A percentile compares a stretch with the other conserved stretches of the same genome.
These are phyloP conservation scores for Manis javanica DNA, from an alignment of 2,797 vertebrate species.

Conservation along the genomic window DNA sequence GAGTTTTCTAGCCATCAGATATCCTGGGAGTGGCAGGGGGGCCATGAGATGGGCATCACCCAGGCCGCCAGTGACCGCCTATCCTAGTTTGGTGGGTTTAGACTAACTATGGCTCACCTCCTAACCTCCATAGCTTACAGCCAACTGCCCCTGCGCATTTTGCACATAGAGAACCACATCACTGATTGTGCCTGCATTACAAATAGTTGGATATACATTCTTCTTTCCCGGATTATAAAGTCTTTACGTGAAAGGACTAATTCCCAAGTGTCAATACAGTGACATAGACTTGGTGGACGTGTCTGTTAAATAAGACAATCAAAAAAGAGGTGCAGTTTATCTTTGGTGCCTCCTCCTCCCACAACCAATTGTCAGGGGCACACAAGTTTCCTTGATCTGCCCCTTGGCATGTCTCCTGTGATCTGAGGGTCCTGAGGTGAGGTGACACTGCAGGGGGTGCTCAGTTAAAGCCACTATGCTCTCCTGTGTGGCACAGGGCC, in stretches of 20 bases:
- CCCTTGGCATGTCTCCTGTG: neutral
- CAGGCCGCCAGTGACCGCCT: neutral
- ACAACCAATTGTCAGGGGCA: neutral
- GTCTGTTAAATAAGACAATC: neutral
- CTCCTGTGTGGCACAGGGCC: too few species aligned
- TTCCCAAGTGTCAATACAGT: neutral
- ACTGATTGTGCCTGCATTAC: neutral
- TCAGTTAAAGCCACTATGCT: neutral
- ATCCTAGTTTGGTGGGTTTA: neutral
- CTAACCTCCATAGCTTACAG: neutral
- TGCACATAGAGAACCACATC: neutral
- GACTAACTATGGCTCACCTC: neutral
- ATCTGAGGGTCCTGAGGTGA: neutral
- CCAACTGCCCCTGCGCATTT: neutral
- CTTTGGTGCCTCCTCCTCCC: neutral
- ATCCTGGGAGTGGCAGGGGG: neutral
- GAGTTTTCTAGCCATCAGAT: neutral
- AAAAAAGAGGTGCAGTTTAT: neutral
- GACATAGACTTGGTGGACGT: neutral
- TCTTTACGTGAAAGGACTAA: neutral
- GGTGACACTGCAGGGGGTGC: neutral
- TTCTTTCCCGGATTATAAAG: neutral
- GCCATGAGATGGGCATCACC: fast-evolving
- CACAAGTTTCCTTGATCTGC: neutral
- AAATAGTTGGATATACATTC: neutral